Base-by-base conservation (phyloP, 2,888 invertebrate genomes). In the Erannis defoliaria region DNA sequence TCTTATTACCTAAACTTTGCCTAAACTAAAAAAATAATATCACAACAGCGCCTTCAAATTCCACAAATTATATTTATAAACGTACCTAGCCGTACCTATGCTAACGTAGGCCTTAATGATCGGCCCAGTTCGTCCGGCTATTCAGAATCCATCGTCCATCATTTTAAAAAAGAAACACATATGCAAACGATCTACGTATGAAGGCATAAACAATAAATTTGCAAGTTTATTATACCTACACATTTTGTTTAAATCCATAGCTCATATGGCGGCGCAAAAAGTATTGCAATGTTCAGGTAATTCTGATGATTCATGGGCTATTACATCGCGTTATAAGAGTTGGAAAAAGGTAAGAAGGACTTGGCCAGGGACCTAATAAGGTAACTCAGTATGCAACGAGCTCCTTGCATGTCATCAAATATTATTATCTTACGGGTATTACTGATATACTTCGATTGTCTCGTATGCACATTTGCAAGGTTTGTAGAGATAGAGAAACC, bases 241-340 rank as follows among this genome's bases (percentile, higher is more conserved):
- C 76, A 76, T 76, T 75, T 80, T 60, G 38, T 57, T 50, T 80
- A 82, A 83, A 80, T 78, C 78, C 76, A 78, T 78, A 75, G 73
- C 75, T 77, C 76, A 74, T 73, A 72, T 71, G 67, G 65, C 72
- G 75, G 73, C 55, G 45, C 42, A 62, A 53, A 81, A 82, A 82
- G 78, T 79, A 82, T 77, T 73, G 84, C 81, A 81, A 82, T 83
- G 80, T 81, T 83, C 80, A 72, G 81, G 86, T 85, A 79, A 85
- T 85, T 85, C 74, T 59, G 73, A 74, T 85, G 87, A 86, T 84
- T 84, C 77, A 86, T 85, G 76, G 75, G 70, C 87, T 85, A 86
- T 86, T 86, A 85, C 73, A 70, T 55, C 57, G 57, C 79, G 80
- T 82, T 86, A 86, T 86, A 85, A 81, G 80, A 81, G 79, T 80